These are phyloP conservation scores for Gari tellinella DNA, from an alignment of 2,888 invertebrate species.

Conservation along the genomic window DNA sequence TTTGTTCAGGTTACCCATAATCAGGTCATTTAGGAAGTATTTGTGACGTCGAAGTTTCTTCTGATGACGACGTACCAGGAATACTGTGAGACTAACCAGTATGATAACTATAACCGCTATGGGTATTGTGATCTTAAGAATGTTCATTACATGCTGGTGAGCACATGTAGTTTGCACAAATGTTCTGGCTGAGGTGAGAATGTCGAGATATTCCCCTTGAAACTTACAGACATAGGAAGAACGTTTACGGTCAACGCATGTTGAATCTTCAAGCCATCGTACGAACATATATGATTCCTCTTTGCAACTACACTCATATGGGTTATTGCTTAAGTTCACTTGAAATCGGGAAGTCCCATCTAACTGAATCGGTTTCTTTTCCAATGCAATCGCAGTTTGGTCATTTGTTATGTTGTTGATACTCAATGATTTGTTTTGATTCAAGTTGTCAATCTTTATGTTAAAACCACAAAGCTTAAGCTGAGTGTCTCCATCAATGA, in stretches of 20 bases:
- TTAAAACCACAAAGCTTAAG: background rate
- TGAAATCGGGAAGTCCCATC: background rate
- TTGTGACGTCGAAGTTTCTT: conserved; percentile 1
- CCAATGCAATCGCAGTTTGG: too few species aligned
- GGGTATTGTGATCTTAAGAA: background rate
- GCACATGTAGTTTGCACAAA: conserved; percentile 1
- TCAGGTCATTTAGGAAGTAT: background rate
- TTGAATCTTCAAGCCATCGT: conserved; percentile 5
- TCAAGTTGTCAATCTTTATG: too few species aligned
- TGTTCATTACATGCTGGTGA: background rate
- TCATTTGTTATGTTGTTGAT: too few species aligned
- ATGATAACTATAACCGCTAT: background rate
- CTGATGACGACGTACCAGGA: background rate
- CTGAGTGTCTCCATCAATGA: background rate
- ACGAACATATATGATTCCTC: background rate
- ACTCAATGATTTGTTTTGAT: too few species aligned
- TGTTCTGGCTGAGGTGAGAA: background rate
- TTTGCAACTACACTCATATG: conserved; percentile 11
- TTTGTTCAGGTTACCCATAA: background rate
- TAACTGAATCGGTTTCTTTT: background rate
- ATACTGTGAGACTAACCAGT: background rate
- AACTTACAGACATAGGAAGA: conserved; percentile 3
- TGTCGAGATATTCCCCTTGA: background rate
- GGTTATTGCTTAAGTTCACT: conserved; percentile 7
- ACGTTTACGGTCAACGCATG: background rate